Evolutionary conservation across 2,113 vertebrate genomes (phyloP).

Genomic region (Limnothrissa miodon): DNA sequence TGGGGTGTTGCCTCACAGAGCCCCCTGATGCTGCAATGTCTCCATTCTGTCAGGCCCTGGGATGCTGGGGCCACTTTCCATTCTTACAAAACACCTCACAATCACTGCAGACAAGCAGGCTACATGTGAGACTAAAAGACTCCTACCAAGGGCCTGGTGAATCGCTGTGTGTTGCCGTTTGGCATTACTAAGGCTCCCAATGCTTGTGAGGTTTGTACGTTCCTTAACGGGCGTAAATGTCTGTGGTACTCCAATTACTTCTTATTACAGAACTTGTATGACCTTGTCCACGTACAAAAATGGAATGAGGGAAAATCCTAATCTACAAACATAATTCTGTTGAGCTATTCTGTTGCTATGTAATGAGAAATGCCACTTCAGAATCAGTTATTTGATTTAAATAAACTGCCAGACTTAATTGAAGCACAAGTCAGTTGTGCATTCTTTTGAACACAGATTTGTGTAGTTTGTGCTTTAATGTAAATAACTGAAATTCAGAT

Average conservation of each 20-base stretch:
- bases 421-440: neutral
- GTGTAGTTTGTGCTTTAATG: neutral
- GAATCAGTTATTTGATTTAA: neutral
- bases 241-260: neutral
- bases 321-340: neutral
- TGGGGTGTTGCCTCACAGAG: neutral
- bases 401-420: neutral
- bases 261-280: neutral
- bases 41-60: conserved; percentile 4
- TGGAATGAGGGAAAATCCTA: too few relatives aligned
- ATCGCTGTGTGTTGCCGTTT: neutral
- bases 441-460: too few relatives aligned
- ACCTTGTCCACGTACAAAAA: neutral
- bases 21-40: conserved; percentile 10
- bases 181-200: neutral
- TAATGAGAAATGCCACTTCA: too few relatives aligned
- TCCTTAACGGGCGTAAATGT: neutral
- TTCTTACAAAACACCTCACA: conserved; percentile 35
- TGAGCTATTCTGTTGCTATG: neutral
- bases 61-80: conserved; percentile 11
- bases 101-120: neutral
- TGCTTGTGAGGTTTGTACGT: neutral
- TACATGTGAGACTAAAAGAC: neutral
- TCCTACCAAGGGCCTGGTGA: too few relatives aligned
- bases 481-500: neutral